Evolutionary conservation across 2,888 invertebrate genomes (phyloP).

Genomic region (Phania funesta): DNA sequence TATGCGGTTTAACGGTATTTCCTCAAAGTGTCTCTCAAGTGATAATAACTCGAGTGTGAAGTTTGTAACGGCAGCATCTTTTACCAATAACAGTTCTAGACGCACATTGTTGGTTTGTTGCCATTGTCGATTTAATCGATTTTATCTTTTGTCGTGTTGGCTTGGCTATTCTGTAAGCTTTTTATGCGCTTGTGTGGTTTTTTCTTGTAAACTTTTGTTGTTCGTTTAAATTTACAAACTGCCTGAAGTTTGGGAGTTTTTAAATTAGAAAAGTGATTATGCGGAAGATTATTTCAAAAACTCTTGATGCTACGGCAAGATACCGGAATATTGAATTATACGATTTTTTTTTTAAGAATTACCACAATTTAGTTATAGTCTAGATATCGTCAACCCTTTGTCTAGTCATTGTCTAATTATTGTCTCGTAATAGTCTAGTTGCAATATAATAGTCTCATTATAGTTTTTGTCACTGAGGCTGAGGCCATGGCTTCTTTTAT

Average conservation of each 20-base stretch:
- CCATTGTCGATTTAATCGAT: conserved; percentile 22
- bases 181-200: neutral
- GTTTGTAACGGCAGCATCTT: conserved; percentile 31
- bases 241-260: neutral
- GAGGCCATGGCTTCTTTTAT: too few species aligned
- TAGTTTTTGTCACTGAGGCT: neutral
- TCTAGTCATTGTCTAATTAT: neutral
- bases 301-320: neutral
- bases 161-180: neutral
- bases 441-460: neutral
- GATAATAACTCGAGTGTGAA: conserved; percentile 43
- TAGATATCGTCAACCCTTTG: neutral
- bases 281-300: too few species aligned
- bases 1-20: conserved; percentile 25
- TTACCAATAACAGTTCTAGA: neutral
- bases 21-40: neutral
- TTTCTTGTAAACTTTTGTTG: neutral
- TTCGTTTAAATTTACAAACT: neutral
- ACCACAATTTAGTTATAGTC: too few species aligned
- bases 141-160: neutral
- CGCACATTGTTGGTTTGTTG: neutral
- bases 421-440: neutral
- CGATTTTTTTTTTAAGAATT: too few species aligned
- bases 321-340: too few species aligned
- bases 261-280: too few species aligned